Conservation (phyloP, 2,797 vertebrate species). For the Mus caroli region DNA sequence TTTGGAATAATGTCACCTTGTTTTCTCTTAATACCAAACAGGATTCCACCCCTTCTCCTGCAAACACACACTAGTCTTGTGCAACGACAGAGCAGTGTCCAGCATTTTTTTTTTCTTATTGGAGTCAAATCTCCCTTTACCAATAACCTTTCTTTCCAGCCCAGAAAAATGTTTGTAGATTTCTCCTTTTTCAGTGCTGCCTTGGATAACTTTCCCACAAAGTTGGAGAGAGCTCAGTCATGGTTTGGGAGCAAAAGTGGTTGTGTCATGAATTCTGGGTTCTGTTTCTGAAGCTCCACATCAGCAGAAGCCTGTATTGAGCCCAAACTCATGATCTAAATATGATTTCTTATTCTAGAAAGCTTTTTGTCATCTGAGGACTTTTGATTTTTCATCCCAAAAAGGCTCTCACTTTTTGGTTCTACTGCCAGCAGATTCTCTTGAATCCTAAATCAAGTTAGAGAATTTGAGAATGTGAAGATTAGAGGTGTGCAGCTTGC, state of each 20-base stretch:
- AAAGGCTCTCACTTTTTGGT: conserved; percentile 61
- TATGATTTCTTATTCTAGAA: conserved; percentile 64
- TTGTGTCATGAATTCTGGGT: conserved; percentile 69
- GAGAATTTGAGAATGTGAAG: conserved; percentile 60
- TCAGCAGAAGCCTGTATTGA: conserved; percentile 47
- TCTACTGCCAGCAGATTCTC: conserved; percentile 55
- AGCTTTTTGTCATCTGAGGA: conserved; percentile 57
- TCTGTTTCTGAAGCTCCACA: conserved; percentile 62
- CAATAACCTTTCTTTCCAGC: conserved; percentile 31
- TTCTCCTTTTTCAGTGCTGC: conserved; percentile 62
- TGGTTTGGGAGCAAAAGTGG: conserved; percentile 68
- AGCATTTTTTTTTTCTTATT: conserved; percentile 25
- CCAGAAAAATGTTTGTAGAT: conserved; percentile 61
- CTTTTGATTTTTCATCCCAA: neutral
- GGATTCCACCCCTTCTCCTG: neutral
- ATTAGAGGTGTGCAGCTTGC: conserved; percentile 47
- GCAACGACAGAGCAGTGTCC: conserved; percentile 38
- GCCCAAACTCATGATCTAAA: conserved; percentile 45
- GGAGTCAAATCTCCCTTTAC: conserved; percentile 36
- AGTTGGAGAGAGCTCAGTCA: conserved; percentile 22
- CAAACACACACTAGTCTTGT: neutral
- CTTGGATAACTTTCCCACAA: conserved; percentile 57
- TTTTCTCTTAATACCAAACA: conserved; percentile 33
- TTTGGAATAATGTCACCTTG: neutral
- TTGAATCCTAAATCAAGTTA: conserved; percentile 55